Percentiles rank a stretch among this genome's conserved stretches.
Evolutionary conservation across 2,113 vertebrate genomes (phyloP).

Genomic region (Zosterops borbonicus): DNA sequence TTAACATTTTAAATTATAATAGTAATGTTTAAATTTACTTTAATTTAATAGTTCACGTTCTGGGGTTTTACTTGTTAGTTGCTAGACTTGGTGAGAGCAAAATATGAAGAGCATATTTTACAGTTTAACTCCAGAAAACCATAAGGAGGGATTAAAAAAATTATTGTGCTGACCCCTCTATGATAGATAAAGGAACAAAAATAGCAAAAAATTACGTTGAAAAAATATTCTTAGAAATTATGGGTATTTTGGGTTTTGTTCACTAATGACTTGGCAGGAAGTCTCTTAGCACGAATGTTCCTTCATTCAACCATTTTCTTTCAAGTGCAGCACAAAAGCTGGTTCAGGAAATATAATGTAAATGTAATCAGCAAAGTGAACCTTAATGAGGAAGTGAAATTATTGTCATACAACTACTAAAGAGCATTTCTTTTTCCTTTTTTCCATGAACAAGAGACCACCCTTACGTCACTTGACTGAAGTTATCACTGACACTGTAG

Average conservation of each 20-base stretch:
- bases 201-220: background rate
- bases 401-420: background rate
- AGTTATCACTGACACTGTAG: background rate
- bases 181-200: background rate
- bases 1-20: background rate
- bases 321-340: background rate
- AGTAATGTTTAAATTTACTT: background rate
- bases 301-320: background rate
- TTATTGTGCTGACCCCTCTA: background rate
- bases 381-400: conserved; percentile 28
- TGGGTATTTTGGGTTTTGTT: background rate
- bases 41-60: background rate
- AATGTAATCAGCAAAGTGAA: background rate
- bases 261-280: background rate
- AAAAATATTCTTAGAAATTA: background rate
- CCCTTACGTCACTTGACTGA: background rate
- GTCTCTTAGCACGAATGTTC: background rate
- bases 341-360: background rate
- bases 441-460: background rate
- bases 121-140: background rate
- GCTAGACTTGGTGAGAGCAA: background rate
- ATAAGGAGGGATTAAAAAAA: background rate
- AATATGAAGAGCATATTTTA: background rate
- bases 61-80: background rate
- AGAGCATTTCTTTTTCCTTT: background rate